Percentiles rank a stretch among this genome's conserved stretches.
These are phyloP conservation scores for Synanthedon vespiformis DNA, from an alignment of 2,888 invertebrate species.

Conservation along the genomic window DNA sequence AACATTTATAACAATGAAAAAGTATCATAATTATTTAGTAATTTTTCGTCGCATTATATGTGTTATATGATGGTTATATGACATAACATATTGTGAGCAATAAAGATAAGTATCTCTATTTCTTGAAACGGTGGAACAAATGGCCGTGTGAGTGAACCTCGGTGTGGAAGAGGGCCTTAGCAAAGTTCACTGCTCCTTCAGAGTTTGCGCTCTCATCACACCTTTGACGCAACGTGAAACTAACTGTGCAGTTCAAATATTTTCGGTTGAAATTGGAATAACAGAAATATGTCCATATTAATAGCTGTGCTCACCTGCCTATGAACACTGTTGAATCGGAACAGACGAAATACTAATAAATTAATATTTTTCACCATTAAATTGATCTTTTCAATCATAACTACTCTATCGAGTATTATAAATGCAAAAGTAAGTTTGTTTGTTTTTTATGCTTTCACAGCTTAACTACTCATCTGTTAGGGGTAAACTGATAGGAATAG, in stretches of 20 bases:
- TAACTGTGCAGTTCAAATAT: slow-evolving; percentile 22
- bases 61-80: too few relatives aligned
- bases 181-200: slow-evolving; percentile 65
- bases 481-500: too few relatives aligned
- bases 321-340: slow-evolving; percentile 25
- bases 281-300: slow-evolving; percentile 20
- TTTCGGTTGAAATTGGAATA: slow-evolving; percentile 15
- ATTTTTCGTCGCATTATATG: too few relatives aligned
- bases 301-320: slow-evolving; percentile 24
- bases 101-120: not conserved
- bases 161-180: slow-evolving; percentile 53
- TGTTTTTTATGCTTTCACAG: too few relatives aligned
- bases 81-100: not conserved
- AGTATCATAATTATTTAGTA: too few relatives aligned
- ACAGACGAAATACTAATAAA: too few relatives aligned
- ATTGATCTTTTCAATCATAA: too few relatives aligned
- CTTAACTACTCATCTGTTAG: too few relatives aligned
- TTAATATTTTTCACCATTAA: too few relatives aligned
- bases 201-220: slow-evolving; percentile 19
- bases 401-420: too few relatives aligned
- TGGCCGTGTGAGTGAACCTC: slow-evolving; percentile 55
- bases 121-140: slow-evolving; percentile 29
- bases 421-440: too few relatives aligned
- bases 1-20: too few relatives aligned
- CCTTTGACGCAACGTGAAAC: slow-evolving; percentile 25